Evolutionary conservation across 2,888 invertebrate genomes (phyloP).

Genomic region (Alentia gelatinosa): DNA sequence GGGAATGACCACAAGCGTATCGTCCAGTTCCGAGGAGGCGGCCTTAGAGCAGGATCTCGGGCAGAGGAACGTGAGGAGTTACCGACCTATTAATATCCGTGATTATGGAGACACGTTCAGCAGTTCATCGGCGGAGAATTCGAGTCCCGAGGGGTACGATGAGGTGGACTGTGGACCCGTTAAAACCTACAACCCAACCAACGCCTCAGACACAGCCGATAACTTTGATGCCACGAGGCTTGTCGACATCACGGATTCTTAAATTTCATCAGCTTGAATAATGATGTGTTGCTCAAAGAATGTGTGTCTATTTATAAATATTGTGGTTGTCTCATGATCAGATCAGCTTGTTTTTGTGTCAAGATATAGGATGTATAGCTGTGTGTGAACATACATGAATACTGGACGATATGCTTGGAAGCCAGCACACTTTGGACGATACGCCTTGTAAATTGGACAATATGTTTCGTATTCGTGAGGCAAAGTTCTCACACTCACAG

Average conservation of each 20-base stretch:
- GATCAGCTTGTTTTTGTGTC: too few species aligned
- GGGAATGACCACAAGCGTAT: neutral
- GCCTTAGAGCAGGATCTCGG: neutral
- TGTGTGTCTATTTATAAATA: too few species aligned
- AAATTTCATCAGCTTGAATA: too few species aligned
- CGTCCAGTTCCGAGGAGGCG: neutral
- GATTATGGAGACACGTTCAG: neutral
- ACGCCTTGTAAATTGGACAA: too few species aligned
- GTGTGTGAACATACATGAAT: too few species aligned
- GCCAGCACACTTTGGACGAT: too few species aligned
- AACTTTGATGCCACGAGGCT: slow-evolving; percentile 6
- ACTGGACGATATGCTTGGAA: too few species aligned
- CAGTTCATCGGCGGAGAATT: slow-evolving; percentile 12
- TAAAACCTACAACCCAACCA: neutral
- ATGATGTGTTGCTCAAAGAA: too few species aligned
- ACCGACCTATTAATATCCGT: neutral
- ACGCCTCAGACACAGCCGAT: neutral
- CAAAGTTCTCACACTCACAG: too few species aligned
- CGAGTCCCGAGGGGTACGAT: slow-evolving; percentile 17
- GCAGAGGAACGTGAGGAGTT: neutral
- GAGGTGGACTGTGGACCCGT: neutral
- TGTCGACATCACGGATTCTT: slow-evolving; percentile 5
- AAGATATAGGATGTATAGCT: too few species aligned
- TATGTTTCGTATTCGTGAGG: too few species aligned
- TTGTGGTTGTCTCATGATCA: too few species aligned